Base-by-base conservation (phyloP, 2,797 vertebrate species). In the Falco concolor region DNA sequence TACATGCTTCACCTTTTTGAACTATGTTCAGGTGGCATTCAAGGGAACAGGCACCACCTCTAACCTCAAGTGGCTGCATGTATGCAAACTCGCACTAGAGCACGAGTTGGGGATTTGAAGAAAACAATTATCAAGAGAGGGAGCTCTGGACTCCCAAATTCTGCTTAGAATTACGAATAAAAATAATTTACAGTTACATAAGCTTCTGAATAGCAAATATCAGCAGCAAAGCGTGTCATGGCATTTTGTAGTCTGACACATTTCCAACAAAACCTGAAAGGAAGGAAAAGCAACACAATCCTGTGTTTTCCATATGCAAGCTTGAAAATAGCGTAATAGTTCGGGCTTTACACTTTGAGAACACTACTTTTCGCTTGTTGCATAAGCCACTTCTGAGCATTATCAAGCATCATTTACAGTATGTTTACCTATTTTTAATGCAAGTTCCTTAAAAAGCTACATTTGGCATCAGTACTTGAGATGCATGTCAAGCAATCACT, bases 401-500 rank as follows among this genome's bases (percentile, higher is more conserved):
- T n/a, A 47, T 21, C 16, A 10, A 47, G 70, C 30, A 59, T n/a
- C 1, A 64, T 20, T 85, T 82, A 21, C 25, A 67, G 40, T 16
- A 10, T 8, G 21, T 52, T 75, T 56, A 61, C 34, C 32, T 60
- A 8, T 57, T 70, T 53, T 20, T 83, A 75, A 86, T 32, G 16
- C 45, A 40, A 21, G 12, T 25, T 89, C 74, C 74, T 47, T 49
- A 20, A 42, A 65, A 45, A 93, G 78, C 34, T 61, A 23, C 19
- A 25, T n/a, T 76, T 3, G 3, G 59, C 61, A 81, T 21, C 25
- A n/a, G 3, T 10, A 67, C 47, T 1, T 22, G 70, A 79, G 50
- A 47, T 1, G 21, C 1, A 2, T 3, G 11, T 16, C 1, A 10
- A 82, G 49, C 53, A 21, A 25, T 4, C 0, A 84, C 21, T 2